Conservation (phyloP, 2,797 vertebrate species). For the Ispidina lecontei region DNA sequence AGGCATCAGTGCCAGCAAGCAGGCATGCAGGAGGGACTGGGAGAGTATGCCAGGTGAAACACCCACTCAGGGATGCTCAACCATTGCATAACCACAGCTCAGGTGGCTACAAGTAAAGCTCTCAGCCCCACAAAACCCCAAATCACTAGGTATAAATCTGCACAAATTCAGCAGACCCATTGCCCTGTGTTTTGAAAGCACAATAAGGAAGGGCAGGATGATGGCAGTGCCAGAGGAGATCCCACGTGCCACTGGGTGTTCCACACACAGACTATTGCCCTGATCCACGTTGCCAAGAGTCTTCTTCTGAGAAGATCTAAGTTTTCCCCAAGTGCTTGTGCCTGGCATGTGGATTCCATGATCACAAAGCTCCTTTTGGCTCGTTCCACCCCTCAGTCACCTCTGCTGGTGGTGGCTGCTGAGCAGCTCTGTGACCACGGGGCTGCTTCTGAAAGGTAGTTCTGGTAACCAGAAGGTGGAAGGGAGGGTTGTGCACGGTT, state of each 20-base stretch:
- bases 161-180: neutral
- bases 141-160: neutral
- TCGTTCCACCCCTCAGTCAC: neutral
- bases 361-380: neutral
- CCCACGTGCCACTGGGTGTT: neutral
- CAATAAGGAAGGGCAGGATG: neutral
- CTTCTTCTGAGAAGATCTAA: neutral
- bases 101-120: neutral
- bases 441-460: neutral
- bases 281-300: accelerated
- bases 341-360: neutral
- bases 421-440: neutral
- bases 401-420: neutral
- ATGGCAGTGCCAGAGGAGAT: neutral
- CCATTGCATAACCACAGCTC: neutral
- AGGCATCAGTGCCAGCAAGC: neutral
- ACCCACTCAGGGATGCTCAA: neutral
- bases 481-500: neutral
- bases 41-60: neutral
- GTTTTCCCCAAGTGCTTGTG: neutral
- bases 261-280: neutral
- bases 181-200: neutral
- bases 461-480: neutral
- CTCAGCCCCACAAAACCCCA: neutral
- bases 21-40: neutral